Base-by-base conservation (phyloP, 2,888 invertebrate species). In the Spilosoma lubricipeda region DNA sequence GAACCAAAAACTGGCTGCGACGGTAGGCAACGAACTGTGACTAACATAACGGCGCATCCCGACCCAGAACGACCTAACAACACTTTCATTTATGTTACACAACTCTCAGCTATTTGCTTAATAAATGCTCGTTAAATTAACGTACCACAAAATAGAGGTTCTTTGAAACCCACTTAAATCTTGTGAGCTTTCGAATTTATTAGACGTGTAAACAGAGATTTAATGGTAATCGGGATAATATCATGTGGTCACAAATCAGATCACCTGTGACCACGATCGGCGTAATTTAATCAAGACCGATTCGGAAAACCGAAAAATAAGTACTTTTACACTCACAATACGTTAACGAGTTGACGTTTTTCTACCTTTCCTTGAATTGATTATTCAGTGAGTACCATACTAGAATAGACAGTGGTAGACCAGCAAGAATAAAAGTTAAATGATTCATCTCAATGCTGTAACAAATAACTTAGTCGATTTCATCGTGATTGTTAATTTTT, bases 121-220 rank as follows among this genome's bases (percentile, higher is more conserved):
- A 88, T 89, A 89, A 88, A 88, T 82, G 85, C 89, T 88, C 87
- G 87, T 89, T 86, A 87, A 85, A 89, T 87, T 89, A 89, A 88
- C 90, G 89, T 88, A 89, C 85, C 82, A 84, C 86, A 79, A 77
- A 83, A 86, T 85, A 84, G 82, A 81, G 80, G 82, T 84, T 88
- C 85, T 88, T 83, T 86, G 79, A 86, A 80, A 75, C 77, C 75
- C 79, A 78, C 77, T 85, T 78, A 80, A 77, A 72, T 75, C 72
- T 72, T 74, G 77, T 77, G 74, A 81, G 80, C 72, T 81, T 63
- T 79, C 80, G 77, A 77, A 74, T 84, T 81, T 85, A 74, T 79
- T 77, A 74, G 76, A 80, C 71, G 74, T 67, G 64, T 74, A 70
- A 65, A 68, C 69, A 13, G n/a, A 27, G 59, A 27, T 15, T 59